A percentile compares a stretch with the other conserved stretches of the same genome.
These are phyloP conservation scores for Folsomia manolachei DNA, from an alignment of 2,888 invertebrate genomes.

Conservation along the genomic window DNA sequence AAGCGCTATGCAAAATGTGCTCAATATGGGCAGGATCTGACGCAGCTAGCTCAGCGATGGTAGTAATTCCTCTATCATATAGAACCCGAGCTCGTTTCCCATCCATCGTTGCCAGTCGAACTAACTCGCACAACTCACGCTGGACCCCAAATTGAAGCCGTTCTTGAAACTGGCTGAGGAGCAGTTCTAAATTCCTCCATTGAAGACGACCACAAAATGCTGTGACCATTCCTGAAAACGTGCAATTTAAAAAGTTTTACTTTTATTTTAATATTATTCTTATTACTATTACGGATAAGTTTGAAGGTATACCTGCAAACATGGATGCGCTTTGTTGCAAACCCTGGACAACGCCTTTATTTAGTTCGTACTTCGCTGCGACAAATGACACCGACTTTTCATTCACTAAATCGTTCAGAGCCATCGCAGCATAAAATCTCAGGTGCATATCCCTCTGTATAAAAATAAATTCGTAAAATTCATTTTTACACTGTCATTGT, in stretches of 20 bases:
- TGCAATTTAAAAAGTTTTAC: too few species aligned
- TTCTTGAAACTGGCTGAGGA: constrained; percentile 89
- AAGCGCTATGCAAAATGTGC: constrained; percentile 70
- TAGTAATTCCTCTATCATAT: constrained; percentile 75
- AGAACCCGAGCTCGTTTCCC: constrained; percentile 79
- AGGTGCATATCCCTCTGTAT: constrained; percentile 51
- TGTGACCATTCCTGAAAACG: constrained; percentile 80
- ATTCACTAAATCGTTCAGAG: constrained; percentile 86
- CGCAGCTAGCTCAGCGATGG: constrained; percentile 73
- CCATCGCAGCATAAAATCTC: constrained; percentile 85
- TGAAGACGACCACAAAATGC: constrained; percentile 90
- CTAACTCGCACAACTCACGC: constrained; percentile 84
- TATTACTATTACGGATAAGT: too few species aligned
- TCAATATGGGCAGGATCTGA: constrained; percentile 69
- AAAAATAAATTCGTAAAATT: too few species aligned
- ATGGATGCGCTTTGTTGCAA: constrained; percentile 92
- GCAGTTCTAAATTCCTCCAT: constrained; percentile 84
- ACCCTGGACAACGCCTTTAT: constrained; percentile 85
- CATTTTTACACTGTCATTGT: too few species aligned
- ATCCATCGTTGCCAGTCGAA: constrained; percentile 78
- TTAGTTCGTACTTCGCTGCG: constrained; percentile 78
- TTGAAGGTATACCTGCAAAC: constrained; percentile 70
- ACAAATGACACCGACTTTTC: constrained; percentile 79
- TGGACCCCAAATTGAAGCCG: constrained; percentile 92
- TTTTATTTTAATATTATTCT: neutral